Evolutionary conservation across 2,113 vertebrate genomes (phyloP), one percentile per base, ranked within the genome.

Genomic region (Tetrao urogallus): DNA sequence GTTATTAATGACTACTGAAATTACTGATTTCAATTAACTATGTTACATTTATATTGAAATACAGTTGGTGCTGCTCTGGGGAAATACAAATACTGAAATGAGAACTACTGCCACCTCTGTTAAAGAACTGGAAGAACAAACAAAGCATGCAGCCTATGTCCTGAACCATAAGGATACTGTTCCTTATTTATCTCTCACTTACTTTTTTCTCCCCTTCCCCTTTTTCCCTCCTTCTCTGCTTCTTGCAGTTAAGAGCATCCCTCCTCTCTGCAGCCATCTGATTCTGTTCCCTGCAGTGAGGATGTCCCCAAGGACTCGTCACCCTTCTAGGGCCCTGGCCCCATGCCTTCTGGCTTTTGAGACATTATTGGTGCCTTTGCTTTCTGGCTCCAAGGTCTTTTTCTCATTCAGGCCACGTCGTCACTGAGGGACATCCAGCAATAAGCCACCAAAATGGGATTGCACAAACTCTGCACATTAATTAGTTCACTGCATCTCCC

Each of bases 1-100:
- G 93, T 97, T 97, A 97, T 97, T 98, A 97, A 97, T 94, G 97
- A 97, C 89, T 73, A 43, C 95, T 96, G 96, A 96, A 97, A 97
- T 97, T 97, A 97, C 78, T 6, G 95, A 97, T 97, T 97, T 98
- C 97, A 97, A 96, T 98, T 97, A 98, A 97, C 92, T 57, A 52
- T 0, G 1, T 97, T 96, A 88, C 64, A 8, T 92, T 96, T 89
- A 91, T 96, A 94, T 90, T 97, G 97, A 97, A 97, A 96, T 90
- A 80, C 93, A 92, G 92, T 84, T 83, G 87, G 82, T 88, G 76
- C 77, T 60, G 89, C 97, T 97, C 95, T 43, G 3, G 97, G 96
- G 97, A 97, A 97, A 97, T 95, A 96, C 34, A 97, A 97, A 96
- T 88, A 96, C 94, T 79, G 90, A 93, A 92, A 89, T 60, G 85